Percentiles rank a stretch among this genome's conserved stretches.
These are phyloP conservation scores for Rallus crepitans DNA, from an alignment of 2,797 vertebrate species.

Conservation along the genomic window DNA sequence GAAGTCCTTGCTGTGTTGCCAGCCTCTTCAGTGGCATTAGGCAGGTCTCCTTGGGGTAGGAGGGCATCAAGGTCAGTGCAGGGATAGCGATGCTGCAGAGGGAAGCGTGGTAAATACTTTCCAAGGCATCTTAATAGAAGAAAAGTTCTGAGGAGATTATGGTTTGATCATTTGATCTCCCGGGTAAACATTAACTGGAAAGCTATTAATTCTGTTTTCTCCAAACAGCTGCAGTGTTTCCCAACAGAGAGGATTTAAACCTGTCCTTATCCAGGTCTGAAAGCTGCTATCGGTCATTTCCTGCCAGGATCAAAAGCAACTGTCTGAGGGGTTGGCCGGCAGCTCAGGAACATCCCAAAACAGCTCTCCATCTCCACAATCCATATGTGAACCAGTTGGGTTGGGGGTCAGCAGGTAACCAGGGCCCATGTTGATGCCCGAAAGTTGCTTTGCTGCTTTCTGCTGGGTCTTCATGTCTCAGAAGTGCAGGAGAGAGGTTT, in stretches of 20 bases:
- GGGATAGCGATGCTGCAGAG: not conserved
- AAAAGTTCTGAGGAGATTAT: not conserved
- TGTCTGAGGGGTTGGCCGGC: accelerated
- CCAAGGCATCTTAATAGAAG: not conserved
- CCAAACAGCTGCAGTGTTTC: not conserved
- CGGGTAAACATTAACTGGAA: slow-evolving; percentile 21
- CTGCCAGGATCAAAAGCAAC: not conserved
- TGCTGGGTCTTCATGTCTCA: not conserved
- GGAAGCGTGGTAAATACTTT: not conserved
- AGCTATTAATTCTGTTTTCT: not conserved
- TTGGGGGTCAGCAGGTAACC: not conserved
- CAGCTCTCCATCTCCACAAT: accelerated
- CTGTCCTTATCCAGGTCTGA: not conserved
- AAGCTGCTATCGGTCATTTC: not conserved
- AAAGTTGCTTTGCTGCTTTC: not conserved
- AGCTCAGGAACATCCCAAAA: not conserved
- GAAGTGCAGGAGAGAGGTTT: not conserved
- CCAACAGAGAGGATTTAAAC: not conserved
- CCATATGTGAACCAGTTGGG: accelerated
- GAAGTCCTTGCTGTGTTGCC: not conserved
- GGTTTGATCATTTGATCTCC: not conserved
- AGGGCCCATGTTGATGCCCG: not conserved
- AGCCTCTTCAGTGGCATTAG: no score
- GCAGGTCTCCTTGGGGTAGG: not conserved
- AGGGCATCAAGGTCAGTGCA: accelerated